These are phyloP conservation scores for Hypothenemus hampei DNA, from an alignment of 1,140 invertebrate genomes.

Conservation along the genomic window DNA sequence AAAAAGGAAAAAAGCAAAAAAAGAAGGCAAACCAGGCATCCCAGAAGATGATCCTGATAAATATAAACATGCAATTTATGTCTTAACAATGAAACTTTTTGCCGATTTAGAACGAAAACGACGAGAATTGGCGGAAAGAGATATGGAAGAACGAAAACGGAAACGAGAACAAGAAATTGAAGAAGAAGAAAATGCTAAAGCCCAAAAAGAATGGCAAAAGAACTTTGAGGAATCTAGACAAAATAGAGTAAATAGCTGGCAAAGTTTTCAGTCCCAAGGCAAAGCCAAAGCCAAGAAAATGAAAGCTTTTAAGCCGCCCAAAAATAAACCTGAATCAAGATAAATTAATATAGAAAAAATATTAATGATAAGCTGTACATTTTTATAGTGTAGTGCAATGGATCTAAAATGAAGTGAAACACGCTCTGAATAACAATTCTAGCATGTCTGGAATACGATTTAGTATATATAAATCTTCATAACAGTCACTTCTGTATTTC, in stretches of 20 bases:
- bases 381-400: no score
- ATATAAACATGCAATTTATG: constrained; percentile 91
- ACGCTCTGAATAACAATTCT: no score
- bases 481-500: no score
- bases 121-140: constrained; percentile 77
- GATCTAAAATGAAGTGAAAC: no score
- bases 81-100: constrained; percentile 98
- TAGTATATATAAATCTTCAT: no score
- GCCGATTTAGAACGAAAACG: constrained; percentile 91
- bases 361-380: no score
- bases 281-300: constrained; percentile 70
- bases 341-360: no score
- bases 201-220: constrained; percentile 93
- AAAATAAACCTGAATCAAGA: constrained; percentile 93
- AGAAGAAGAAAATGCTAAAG: constrained; percentile 81
- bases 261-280: constrained; percentile 79
- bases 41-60: constrained; percentile 94
- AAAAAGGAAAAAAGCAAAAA: constrained; percentile 91
- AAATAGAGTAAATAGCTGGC: constrained; percentile 93
- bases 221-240: constrained; percentile 98
- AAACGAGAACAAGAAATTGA: constrained; percentile 92
- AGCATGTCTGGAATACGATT: no score
- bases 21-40: constrained; percentile 80
- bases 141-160: constrained; percentile 90
- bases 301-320: constrained; percentile 85